Evolutionary conservation across 2,888 invertebrate species (phyloP), one percentile per base, ranked within the genome.

Genomic region (Hyles lineata): DNA sequence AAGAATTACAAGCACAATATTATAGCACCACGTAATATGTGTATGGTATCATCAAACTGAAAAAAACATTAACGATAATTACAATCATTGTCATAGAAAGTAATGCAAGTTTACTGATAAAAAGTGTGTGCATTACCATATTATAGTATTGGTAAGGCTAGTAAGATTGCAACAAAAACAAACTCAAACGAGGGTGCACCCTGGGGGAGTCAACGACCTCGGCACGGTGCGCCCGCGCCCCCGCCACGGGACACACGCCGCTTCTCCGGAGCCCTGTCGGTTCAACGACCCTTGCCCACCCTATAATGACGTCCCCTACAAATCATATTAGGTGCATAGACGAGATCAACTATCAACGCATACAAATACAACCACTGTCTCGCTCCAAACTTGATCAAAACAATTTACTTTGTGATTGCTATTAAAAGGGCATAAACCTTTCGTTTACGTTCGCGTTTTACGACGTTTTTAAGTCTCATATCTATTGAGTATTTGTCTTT

Each of bases 261-360:
- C 85, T 87, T 78, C 87, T 88, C 87, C 78, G 89, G 90, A 88
- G 89, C 90, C 90, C 92, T 89, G 86, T 78, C 79, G 89, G 93
- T 92, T 93, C 93, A 93, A 91, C 81, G 92, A 92, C 89, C 93
- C 83, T 78, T 74, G 80, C 76, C 87, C 87, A 89, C 90, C 92
- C 91, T 88, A 84, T 83, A 77, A 76, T 79, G 80, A 84, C 85
- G 83, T 83, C 88, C 88, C 87, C 86, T 84, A 83, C 85, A 82
- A 86, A 87, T 83, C 80, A 82, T 82, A 83, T 81, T 77, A 76
- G 75, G 72, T 78, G 76, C 75, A 61, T 35, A 74, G 76, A 79
- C 78, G 74, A 84, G 82, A 84, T 81, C 81, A 80, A 79, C 80
- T 83, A 82, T 81, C 77, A 80, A 67, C 69, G 63, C 23, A 58